Base-by-base conservation (phyloP, 2,113 vertebrate genomes). In the Calonectris borealis region DNA sequence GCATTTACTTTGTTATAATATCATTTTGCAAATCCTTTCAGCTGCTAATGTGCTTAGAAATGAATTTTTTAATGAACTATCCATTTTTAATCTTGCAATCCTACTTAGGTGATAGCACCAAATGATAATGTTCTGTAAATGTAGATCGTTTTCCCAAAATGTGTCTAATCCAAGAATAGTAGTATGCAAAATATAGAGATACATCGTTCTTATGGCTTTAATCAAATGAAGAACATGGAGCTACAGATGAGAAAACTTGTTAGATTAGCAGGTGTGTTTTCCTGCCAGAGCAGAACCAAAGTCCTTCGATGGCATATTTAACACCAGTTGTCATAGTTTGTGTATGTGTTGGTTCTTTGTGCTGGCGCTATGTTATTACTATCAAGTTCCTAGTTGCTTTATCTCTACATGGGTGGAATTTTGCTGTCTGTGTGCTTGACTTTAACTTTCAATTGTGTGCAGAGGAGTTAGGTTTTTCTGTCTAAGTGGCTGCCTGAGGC, bases 11-110 rank as follows among this genome's bases (percentile, higher is more conserved):
- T 48, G 58, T 25, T 94, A n/a, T 60, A 72, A 52, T 75, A 82
- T 92, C n/a, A 52, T 91, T 91, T 83, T 79, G 78, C 70, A 93
- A 85, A 72, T 79, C 78, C 73, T 93, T 95, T 94, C 91, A 86
- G 84, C 73, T 83, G 88, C 58, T 93, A 48, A 83, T 90, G 44
- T 94, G 82, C 89, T 91, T 95, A 77, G 89, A 88, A 95, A 91
- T 85, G 22, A 93, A 31, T 77, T 95, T 88, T 82, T 93, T 66
- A 94, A 94, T 72, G 71, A 93, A 90, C 86, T 94, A 69, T 92
- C 91, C 48, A 11, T 90, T 94, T 94, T 87, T 85, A 93, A 85
- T 94, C 62, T 91, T 91, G 54, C 86, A 95, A 2, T 85, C 83
- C 81, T 95, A 24, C 6, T 17, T 73, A 72, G 51, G 77, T 0